These are phyloP conservation scores for Thamnophis sirtalis DNA, from an alignment of 2,113 vertebrate species.

Conservation along the genomic window DNA sequence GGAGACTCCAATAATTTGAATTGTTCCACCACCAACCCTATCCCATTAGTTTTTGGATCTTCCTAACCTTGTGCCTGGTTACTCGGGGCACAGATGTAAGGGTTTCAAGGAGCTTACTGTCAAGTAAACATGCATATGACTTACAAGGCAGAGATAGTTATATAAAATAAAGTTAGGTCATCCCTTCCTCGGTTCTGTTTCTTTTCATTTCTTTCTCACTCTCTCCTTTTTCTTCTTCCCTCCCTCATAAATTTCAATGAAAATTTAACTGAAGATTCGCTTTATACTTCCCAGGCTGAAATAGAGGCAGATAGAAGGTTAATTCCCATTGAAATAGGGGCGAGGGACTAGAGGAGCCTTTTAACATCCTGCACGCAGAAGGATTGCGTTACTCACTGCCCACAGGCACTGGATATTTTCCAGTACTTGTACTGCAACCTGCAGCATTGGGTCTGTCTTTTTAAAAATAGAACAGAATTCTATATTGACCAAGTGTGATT, in stretches of 20 bases:
- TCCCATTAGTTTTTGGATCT: too few relatives aligned
- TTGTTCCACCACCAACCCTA: accelerated
- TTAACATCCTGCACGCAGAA: constrained; percentile 7
- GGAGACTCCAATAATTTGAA: not conserved
- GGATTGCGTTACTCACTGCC: constrained; percentile 28
- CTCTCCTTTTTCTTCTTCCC: not conserved
- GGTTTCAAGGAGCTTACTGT: not conserved
- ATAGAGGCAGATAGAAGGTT: not conserved
- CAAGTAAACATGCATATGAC: not conserved
- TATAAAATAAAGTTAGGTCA: not conserved
- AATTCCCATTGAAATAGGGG: not conserved
- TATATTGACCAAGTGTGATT: too few relatives aligned
- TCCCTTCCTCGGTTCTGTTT: not conserved
- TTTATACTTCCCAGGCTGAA: not conserved
- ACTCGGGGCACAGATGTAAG: not conserved
- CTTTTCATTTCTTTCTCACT: not conserved
- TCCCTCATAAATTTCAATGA: not conserved
- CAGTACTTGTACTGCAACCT: not conserved
- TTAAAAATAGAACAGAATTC: too few relatives aligned
- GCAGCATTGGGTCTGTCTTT: constrained; percentile 1
- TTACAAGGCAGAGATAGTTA: not conserved
- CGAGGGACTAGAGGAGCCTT: not conserved
- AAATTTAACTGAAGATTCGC: not conserved
- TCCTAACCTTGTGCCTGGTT: not conserved
- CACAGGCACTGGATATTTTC: not conserved